Evolutionary conservation across 2,113 vertebrate genomes (phyloP).

Genomic region (Pantherophis guttatus): DNA sequence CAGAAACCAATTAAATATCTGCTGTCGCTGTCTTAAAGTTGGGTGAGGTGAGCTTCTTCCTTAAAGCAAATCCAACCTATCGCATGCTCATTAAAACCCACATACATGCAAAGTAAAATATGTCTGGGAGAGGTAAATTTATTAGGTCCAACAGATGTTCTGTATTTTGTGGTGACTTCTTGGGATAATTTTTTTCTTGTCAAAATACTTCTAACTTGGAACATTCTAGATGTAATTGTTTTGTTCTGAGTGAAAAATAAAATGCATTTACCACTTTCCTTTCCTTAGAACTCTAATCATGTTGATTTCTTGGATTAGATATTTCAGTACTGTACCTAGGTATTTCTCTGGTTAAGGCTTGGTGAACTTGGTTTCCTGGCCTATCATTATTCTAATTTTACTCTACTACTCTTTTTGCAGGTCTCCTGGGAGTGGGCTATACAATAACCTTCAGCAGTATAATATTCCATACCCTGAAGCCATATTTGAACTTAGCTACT

Average conservation of each 20-base stretch:
- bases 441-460: conserved; percentile 86
- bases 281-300: background rate
- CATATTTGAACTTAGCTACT: conserved; percentile 90
- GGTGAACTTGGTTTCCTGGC: background rate
- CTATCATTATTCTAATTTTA: background rate
- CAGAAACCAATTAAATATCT: background rate
- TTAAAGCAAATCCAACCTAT: background rate
- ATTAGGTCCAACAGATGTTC: background rate
- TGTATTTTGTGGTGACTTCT: background rate
- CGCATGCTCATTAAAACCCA: background rate
- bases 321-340: background rate
- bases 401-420: conserved; percentile 59
- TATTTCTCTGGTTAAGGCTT: background rate
- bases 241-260: background rate
- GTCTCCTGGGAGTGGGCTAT: conserved; percentile 87
- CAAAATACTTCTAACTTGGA: background rate
- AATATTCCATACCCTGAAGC: conserved; percentile 91
- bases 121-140: background rate
- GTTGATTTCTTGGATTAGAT: background rate
- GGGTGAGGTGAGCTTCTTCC: background rate
- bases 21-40: background rate
- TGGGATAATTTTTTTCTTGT: background rate
- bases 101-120: background rate
- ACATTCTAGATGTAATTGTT: background rate
- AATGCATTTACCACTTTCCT: background rate